Evolutionary conservation across 2,113 vertebrate species (phyloP), one percentile per base, ranked within the genome.

Genomic region (Antechinus stuartii): DNA sequence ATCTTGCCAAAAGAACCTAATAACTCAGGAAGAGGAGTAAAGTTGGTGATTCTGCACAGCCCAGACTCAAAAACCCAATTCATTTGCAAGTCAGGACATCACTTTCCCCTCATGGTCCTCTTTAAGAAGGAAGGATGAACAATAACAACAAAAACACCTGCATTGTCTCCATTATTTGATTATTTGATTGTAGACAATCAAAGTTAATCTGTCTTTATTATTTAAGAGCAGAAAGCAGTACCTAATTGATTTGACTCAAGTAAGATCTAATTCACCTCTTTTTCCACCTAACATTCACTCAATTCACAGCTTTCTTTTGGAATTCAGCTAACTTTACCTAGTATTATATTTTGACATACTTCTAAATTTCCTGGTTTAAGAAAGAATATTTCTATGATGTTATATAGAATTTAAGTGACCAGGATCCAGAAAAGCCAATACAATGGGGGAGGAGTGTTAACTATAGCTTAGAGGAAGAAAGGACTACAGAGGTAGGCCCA

Each of bases 311-410:
- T 49, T 91, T 24, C 42, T 2, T 19, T 61, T 91, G 19, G 35
- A 92, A 95, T 55, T 90, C 24, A 89, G n/a, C 84, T 27, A 47
- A 90, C 16, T 56, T 92, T 93, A 61, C 47, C 49, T 50, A 27
- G 12, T 93, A 19, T 53, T 92, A 54, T 10, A 54, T 93, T 56
- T 89, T 92, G 27, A 90, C 9, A 26, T 22, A 76, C 3, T 52
- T 91, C 16, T 92, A 11, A 90, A 91, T 42, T 26, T 35, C 9
- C 3, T 52, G 57, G 2, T 54, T 56, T 95, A 47, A 91, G 54
- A 92, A 89, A 52, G 61, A 8, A 57, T 52, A 84, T 50, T 90
- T 42, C 27, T 46, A 22, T 42, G 56, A n/a, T 7, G 6, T 52
- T 57, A 94, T 61, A 56, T 27, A 54, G 50, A 54, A 25, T 35